Conservation (phyloP, 2,888 invertebrate species). For the Amorpha juglandis region DNA sequence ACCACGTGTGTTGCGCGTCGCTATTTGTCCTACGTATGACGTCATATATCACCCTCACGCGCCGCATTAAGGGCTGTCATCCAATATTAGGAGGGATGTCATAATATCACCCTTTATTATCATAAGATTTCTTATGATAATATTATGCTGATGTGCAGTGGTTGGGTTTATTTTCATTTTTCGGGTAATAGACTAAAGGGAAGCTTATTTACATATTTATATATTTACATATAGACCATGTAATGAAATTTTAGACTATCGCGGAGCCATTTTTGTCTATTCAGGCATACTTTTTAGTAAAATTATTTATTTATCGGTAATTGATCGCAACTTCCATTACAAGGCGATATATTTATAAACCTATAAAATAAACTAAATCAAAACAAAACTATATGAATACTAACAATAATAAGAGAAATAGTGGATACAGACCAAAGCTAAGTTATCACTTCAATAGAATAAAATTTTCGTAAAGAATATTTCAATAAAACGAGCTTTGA, state of each 20-base stretch:
- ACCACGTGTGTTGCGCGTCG: not conserved
- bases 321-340: no score
- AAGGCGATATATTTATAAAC: no score
- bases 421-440: no score
- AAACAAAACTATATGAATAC: no score
- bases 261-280: no score
- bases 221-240: not conserved
- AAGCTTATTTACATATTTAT: not conserved
- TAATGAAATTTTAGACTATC: not conserved
- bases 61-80: constrained; percentile 22
- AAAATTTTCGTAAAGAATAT: no score
- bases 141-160: not conserved
- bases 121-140: constrained; percentile 10
- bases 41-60: constrained; percentile 26
- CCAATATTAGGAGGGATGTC: constrained; percentile 16
- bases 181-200: not conserved
- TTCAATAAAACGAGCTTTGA: no score
- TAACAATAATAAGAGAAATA: no score
- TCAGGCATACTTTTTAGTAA: no score
- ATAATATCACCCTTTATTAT: constrained; percentile 15
- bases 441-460: no score
- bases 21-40: constrained; percentile 25
- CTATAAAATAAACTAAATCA: no score
- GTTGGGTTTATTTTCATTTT: not conserved
- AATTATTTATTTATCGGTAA: no score